Conservation (phyloP, 1,140 invertebrate species). For the Drosophila virilis region DNA sequence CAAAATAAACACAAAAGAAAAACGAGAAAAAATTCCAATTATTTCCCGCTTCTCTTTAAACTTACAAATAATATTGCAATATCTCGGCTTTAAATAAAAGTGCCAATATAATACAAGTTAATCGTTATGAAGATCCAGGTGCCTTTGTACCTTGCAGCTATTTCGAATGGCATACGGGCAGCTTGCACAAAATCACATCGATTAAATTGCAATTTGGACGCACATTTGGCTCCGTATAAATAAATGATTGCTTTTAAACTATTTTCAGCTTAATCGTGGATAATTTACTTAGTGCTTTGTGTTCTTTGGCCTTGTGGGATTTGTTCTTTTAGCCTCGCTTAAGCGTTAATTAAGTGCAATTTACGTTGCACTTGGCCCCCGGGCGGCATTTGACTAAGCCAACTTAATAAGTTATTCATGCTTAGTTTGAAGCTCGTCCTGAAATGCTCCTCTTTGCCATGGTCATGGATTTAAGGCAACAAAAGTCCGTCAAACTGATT, state of each 20-base stretch:
- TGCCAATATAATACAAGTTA: too few relatives aligned
- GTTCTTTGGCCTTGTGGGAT: background rate
- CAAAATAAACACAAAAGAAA: too few relatives aligned
- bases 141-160: too few relatives aligned
- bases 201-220: background rate
- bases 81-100: too few relatives aligned
- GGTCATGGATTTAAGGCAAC: conserved; percentile 21
- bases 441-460: conserved; percentile 6
- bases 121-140: too few relatives aligned
- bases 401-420: conserved; percentile 42
- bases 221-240: background rate
- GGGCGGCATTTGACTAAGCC: conserved; percentile 34
- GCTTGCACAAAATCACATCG: background rate
- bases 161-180: too few relatives aligned
- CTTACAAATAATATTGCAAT: too few relatives aligned
- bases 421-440: conserved; percentile 33
- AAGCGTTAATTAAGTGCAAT: conserved; percentile 34
- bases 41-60: too few relatives aligned
- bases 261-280: background rate
- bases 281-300: conserved; percentile 3
- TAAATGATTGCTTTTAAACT: background rate
- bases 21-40: too few relatives aligned
- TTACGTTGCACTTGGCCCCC: conserved; percentile 16
- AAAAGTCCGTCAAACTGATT: conserved; percentile 18
- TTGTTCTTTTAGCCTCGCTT: conserved; percentile 22